Base-by-base conservation (phyloP, 2,797 vertebrate species). In the Muscicapa comitata region DNA sequence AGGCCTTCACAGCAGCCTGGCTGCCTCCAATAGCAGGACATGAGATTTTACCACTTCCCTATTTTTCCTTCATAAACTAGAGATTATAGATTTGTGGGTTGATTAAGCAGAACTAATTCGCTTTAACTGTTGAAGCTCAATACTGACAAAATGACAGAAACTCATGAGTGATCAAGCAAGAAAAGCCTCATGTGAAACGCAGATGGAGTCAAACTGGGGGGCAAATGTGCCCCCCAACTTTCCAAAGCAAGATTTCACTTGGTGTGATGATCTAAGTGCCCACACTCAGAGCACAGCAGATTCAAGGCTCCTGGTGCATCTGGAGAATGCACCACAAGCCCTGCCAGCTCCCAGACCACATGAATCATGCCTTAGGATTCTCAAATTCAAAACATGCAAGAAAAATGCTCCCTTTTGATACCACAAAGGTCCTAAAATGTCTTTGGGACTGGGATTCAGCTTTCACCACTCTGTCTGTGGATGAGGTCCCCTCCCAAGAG, bases 261-360 rank as follows among this genome's bases (percentile, higher is more conserved):
- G 18, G 47, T 26, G 10, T 13, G 31, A 21, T 0, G 1, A 47
- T 43, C 48, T 19, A 14, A 37, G 6, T 67, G 87, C 75, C 65
- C 31, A 31, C 73, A 26, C 45, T 59, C 3, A 4, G 62, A 14
- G 58, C 66, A 53, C 31, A 71, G 83, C 54, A 55, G 58, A 71
- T 5, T 65, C 73, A 62, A 81, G 33, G 66, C 82, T 86, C 85
- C 73, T 31, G 73, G 51, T 29, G 54, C 88, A 92, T 45, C 28
- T 65, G 84, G 71, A 82, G 83, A 75, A 77, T 1, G 4, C 47
- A 24, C 37, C 43, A 0, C 15, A 17, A 78, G 35, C 59, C 61
- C 82, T 55, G 76, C 86, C 88, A 93, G 86, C 70, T 94, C 67
- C 51, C 80, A 86, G 55, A 88, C 92, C 90, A 82, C 88, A 79